Percentiles rank a stretch among this genome's conserved stretches.
Conservation (phyloP, 2,888 invertebrate species). For the Hydrotaea diabolus region DNA sequence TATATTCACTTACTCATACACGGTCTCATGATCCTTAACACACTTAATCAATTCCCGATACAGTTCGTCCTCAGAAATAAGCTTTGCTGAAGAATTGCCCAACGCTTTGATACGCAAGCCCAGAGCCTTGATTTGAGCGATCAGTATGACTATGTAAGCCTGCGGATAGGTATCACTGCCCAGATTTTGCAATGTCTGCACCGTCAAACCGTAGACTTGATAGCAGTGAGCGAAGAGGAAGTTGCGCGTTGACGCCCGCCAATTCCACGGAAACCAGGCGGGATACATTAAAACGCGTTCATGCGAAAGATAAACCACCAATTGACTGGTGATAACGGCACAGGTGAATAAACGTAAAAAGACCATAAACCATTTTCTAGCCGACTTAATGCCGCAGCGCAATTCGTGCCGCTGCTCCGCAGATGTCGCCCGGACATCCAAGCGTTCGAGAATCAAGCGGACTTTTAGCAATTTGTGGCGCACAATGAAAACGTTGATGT, state of each 20-base stretch:
- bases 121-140: slow-evolving; percentile 74
- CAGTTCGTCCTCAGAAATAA: slow-evolving; percentile 33
- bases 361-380: slow-evolving; percentile 61
- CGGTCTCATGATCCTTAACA: slow-evolving; percentile 74
- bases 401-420: slow-evolving; percentile 69
- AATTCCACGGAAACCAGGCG: slow-evolving; percentile 76
- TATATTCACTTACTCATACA: slow-evolving; percentile 70
- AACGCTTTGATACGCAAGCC: slow-evolving; percentile 69
- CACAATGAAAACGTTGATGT: slow-evolving; percentile 69
- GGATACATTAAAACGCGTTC: slow-evolving; percentile 71
- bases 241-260: slow-evolving; percentile 66
- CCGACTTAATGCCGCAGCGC: slow-evolving; percentile 52
- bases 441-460: slow-evolving; percentile 66
- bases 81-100: neutral
- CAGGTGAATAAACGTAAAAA: slow-evolving; percentile 50
- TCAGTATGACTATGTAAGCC: slow-evolving; percentile 73
- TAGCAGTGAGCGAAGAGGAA: slow-evolving; percentile 68
- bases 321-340: slow-evolving; percentile 58
- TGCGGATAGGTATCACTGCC: slow-evolving; percentile 74
- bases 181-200: slow-evolving; percentile 65
- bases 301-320: slow-evolving; percentile 65
- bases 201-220: slow-evolving; percentile 62
- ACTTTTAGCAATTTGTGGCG: slow-evolving; percentile 68
- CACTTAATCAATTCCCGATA: slow-evolving; percentile 71
- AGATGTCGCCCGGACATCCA: slow-evolving; percentile 71